Conservation (phyloP, 2,888 invertebrate genomes). For the Eustalomyia histrio region DNA sequence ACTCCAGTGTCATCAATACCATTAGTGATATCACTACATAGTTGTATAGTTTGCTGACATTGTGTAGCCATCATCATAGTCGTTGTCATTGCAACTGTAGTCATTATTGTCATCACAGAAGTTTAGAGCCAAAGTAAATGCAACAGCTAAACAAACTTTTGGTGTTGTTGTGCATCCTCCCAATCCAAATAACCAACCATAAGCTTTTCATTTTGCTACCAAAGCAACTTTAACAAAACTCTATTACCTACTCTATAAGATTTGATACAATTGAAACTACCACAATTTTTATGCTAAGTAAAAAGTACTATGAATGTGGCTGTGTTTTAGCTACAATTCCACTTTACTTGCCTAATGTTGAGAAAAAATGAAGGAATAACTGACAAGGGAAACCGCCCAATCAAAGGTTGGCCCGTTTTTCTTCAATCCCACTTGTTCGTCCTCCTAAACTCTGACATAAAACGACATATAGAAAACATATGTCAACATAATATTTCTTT, state of each 20-base stretch:
- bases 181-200: conserved; percentile 5
- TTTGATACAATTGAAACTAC: conserved; percentile 50
- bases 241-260: neutral
- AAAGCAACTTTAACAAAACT: conserved; percentile 4
- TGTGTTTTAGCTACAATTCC: conserved; percentile 21
- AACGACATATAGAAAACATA: too few species aligned
- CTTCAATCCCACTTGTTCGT: too few species aligned
- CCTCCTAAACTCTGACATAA: too few species aligned
- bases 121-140: conserved; percentile 43
- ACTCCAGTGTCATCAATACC: conserved; percentile 29
- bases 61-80: conserved; percentile 18
- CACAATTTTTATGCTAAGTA: conserved; percentile 34
- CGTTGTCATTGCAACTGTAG: conserved; percentile 49
- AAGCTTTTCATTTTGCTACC: neutral
- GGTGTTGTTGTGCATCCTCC: neutral
- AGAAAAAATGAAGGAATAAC: neutral
- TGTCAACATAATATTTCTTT: too few species aligned
- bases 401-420: too few species aligned
- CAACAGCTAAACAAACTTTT: conserved; percentile 47
- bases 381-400: too few species aligned
- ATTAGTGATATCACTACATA: neutral
- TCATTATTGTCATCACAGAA: conserved; percentile 61
- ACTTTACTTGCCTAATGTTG: conserved; percentile 13
- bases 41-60: conserved; percentile 12
- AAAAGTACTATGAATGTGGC: conserved; percentile 19